A percentile compares a stretch with the other conserved stretches of the same genome.
These are phyloP conservation scores for Gastrophryne carolinensis DNA, from an alignment of 2,797 vertebrate species.

Conservation along the genomic window DNA sequence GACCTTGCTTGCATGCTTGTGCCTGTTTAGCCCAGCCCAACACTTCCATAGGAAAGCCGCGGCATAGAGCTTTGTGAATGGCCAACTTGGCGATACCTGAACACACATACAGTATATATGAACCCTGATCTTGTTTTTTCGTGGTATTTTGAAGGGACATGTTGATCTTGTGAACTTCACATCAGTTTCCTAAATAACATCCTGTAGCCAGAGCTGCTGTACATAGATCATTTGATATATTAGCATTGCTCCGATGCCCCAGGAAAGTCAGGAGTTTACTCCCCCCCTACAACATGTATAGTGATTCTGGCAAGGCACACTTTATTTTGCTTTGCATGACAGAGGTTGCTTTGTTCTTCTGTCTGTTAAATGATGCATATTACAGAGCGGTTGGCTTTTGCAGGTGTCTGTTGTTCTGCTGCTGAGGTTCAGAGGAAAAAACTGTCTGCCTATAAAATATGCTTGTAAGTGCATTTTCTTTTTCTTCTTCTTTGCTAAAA, in stretches of 20 bases:
- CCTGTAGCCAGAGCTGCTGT: background rate
- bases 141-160: background rate
- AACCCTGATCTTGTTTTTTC: too few species aligned
- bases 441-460: background rate
- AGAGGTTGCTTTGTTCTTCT: slow-evolving; percentile 20
- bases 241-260: background rate
- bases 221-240: background rate
- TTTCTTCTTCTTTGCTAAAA: too few species aligned
- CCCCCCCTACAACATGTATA: background rate
- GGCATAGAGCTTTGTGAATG: too few species aligned
- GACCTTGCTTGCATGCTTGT: too few species aligned
- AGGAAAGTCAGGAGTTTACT: background rate
- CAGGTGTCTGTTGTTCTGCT: slow-evolving; percentile 38
- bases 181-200: background rate
- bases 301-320: background rate
- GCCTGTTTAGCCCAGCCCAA: too few species aligned
- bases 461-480: background rate
- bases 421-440: background rate
- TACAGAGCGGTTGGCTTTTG: slow-evolving; percentile 6
- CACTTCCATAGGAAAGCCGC: too few species aligned
- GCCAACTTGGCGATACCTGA: too few species aligned
- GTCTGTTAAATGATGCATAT: slow-evolving; percentile 18
- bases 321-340: background rate
- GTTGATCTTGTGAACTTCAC: background rate
- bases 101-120: too few species aligned